A percentile compares a stretch with the other conserved stretches of the same genome.
These are phyloP conservation scores for Plutomurus gul DNA, from an alignment of 1,140 invertebrate species.

Conservation along the genomic window DNA sequence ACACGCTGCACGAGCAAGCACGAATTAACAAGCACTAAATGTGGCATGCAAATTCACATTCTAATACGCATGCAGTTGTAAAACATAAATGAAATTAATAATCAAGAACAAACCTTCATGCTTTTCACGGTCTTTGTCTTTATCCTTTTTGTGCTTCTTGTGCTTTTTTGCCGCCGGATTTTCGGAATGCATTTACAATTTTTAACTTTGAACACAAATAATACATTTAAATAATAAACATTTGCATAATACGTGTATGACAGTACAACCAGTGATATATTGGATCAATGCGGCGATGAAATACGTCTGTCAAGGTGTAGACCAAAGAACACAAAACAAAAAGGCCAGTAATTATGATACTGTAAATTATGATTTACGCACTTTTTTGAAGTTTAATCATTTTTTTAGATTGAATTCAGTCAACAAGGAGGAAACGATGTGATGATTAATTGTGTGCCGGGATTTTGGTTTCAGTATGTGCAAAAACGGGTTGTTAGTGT, in stretches of 20 bases:
- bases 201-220: background rate
- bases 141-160: conserved; percentile 73
- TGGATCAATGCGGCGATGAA: background rate
- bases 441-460: too few relatives aligned
- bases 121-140: conserved; percentile 61
- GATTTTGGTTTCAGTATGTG: too few relatives aligned
- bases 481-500: too few relatives aligned
- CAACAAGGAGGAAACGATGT: too few relatives aligned
- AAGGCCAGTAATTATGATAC: too few relatives aligned
- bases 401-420: too few relatives aligned
- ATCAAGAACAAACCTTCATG: conserved; percentile 65
- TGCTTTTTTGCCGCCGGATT: conserved; percentile 65
- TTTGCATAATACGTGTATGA: background rate
- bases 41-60: background rate
- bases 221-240: background rate
- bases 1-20: too few relatives aligned
- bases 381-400: too few relatives aligned
- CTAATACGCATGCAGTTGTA: background rate
- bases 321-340: too few relatives aligned
- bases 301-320: too few relatives aligned
- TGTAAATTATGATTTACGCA: too few relatives aligned
- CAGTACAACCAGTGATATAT: background rate
- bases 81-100: background rate
- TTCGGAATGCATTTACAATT: conserved; percentile 24
- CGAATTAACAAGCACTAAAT: background rate